Percentiles rank a stretch among this genome's conserved stretches.
Evolutionary conservation across 2,113 vertebrate genomes (phyloP).

Genomic region (Sarotherodon lohbergeri): DNA sequence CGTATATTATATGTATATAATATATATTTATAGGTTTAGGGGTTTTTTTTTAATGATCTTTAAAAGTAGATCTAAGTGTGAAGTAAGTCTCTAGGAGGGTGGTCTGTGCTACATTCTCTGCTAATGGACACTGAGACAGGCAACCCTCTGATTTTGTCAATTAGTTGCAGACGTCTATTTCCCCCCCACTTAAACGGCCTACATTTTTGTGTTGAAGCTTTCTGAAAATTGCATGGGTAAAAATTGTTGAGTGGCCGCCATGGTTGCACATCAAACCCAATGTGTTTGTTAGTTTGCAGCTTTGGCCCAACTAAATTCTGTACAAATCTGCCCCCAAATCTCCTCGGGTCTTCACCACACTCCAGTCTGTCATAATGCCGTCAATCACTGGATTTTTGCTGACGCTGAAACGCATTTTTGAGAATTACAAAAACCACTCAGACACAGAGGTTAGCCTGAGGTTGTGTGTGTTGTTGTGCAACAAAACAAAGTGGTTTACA

Average conservation of each 20-base stretch:
- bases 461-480: conserved; percentile 30
- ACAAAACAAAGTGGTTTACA: conserved; percentile 31
- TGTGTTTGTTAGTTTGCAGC: conserved; percentile 35
- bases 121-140: conserved; percentile 50
- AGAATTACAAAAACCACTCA: conserved; percentile 19
- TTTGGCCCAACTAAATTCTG: conserved; percentile 1
- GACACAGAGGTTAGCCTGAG: conserved; percentile 33
- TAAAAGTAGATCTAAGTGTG: neutral
- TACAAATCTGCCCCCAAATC: conserved; percentile 7
- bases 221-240: conserved; percentile 18
- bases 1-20: neutral
- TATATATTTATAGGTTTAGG: neutral
- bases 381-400: conserved; percentile 27
- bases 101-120: conserved; percentile 43
- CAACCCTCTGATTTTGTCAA: conserved; percentile 56
- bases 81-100: conserved; percentile 20
- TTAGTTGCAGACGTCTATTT: conserved; percentile 37
- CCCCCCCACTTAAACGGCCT: neutral
- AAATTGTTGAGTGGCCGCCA: conserved; percentile 36
- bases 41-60: neutral
- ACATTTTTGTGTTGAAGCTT: conserved; percentile 52
- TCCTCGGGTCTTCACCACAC: conserved; percentile 29
- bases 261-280: conserved; percentile 10
- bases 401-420: conserved; percentile 47
- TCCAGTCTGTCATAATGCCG: conserved; percentile 15